Evolutionary conservation across 2,888 invertebrate genomes (phyloP), one percentile per base, ranked within the genome.

Genomic region (Agrotis ipsilon): DNA sequence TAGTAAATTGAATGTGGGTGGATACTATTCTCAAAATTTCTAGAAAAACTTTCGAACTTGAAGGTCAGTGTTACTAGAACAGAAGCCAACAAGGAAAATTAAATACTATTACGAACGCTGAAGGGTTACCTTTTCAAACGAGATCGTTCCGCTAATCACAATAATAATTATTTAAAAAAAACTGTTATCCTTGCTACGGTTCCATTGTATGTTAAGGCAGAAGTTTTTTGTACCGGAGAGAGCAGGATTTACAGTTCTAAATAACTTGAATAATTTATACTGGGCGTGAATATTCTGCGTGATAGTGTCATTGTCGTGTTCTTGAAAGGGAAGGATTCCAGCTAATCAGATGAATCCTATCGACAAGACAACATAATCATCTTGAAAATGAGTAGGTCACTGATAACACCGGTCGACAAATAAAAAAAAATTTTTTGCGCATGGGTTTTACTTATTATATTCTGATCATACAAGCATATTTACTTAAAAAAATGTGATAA

Each of bases 121-220:
- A 13, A 46, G 59, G 69, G 75, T 76, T 64, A n/a, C 4, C 2
- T 7, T 14, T 45, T 46, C 1, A 1, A 62, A 49, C 7, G 11
- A 43, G 54, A 63, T 13, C 13, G 27, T n/a, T 49, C 51, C 13
- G 18, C 18, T 51, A 21, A 65, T 49, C 49, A 46, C 54, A 55
- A 48, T 48, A 73, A 74, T 75, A 21, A 27, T 19, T 14, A 24
- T 46, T 62, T 13, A 21, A 65, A 32, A 49, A 46, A 48, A 58
- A 24, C 45, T 1, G 11, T 2, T 61, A 19, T 46, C 82, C 72
- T 81, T 61, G 82, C 78, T 81, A 72, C 68, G 52, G 49, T 81
- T 81, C 54, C 24, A 80, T 80, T 80, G 78, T 77, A 64, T 77
- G 61, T 18, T 58, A 72, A 79, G 58, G 6, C 32, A 45, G 39